Evolutionary conservation across 2,888 invertebrate genomes (phyloP).

Genomic region (Galerucella nymphaeae): DNA sequence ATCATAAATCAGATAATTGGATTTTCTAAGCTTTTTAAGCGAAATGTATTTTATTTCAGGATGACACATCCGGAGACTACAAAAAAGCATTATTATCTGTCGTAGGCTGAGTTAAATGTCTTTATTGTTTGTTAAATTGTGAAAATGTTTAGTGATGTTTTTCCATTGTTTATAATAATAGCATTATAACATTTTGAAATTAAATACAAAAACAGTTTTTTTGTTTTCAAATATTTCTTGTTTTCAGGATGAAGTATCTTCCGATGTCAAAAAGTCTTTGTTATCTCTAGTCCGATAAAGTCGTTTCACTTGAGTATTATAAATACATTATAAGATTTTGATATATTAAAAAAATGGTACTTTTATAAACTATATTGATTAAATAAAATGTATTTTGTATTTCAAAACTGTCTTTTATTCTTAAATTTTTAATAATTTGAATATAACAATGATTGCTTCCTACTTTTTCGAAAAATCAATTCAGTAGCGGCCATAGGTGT

Average conservation of each 20-base stretch:
- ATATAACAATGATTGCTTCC: background rate
- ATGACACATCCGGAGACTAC: constrained; percentile 93
- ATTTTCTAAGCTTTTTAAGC: too few relatives aligned
- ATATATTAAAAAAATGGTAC: background rate
- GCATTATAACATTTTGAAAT: background rate
- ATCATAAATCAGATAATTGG: too few relatives aligned
- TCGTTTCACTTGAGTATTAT: constrained; percentile 7
- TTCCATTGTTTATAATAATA: background rate
- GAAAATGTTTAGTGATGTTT: constrained; percentile 8
- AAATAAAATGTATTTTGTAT: constrained; percentile 1
- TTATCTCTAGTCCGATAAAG: constrained; percentile 70
- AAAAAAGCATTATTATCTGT: constrained; percentile 88
- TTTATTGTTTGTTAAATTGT: constrained; percentile 18
- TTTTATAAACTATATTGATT: background rate
- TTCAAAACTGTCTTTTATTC: background rate
- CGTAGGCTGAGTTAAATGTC: constrained; percentile 62
- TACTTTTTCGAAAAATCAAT: too few relatives aligned
- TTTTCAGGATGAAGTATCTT: constrained; percentile 83
- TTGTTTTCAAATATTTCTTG: constrained; percentile 47
- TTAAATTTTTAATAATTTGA: background rate
- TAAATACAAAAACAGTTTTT: constrained; percentile 9
- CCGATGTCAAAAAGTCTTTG: constrained; percentile 86
- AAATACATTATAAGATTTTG: constrained; percentile 6
- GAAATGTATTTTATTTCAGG: constrained; percentile 71
- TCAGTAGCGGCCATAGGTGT: too few relatives aligned